Evolutionary conservation across 2,888 invertebrate genomes (phyloP).

Genomic region (Andrena chrysosceles): DNA sequence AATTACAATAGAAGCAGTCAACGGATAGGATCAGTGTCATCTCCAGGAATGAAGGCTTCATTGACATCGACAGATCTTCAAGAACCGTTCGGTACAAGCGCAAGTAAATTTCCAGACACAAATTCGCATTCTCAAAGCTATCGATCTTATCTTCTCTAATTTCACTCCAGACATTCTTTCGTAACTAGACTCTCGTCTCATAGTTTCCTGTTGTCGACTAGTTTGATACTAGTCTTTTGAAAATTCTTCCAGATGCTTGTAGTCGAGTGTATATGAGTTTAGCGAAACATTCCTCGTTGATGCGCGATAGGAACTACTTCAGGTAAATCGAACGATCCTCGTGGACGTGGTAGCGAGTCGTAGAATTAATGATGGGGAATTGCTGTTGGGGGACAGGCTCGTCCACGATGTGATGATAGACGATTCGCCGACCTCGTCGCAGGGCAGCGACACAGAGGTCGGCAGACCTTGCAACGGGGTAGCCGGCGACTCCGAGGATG

Average conservation of each 20-base stretch:
- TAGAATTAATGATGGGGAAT: background rate
- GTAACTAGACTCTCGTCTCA: no score
- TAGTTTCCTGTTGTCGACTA: background rate
- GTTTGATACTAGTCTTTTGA: background rate
- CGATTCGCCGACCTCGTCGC: constrained; percentile 92
- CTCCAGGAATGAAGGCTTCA: no score
- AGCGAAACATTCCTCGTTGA: background rate
- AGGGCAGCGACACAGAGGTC: constrained; percentile 89
- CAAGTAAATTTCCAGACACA: no score
- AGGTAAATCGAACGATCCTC: background rate
- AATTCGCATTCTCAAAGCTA: no score
- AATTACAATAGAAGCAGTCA: no score
- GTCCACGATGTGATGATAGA: constrained; percentile 94
- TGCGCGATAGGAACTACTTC: background rate
- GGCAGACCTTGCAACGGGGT: constrained; percentile 80
- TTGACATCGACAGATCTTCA: no score
- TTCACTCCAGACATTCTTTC: no score
- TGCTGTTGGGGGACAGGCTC: constrained; percentile 86
- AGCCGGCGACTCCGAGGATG: constrained; percentile 81
- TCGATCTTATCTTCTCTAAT: no score
- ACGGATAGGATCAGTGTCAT: no score
- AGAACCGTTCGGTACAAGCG: no score
- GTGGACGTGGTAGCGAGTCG: background rate
- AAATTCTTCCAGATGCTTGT: background rate
- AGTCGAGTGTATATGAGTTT: background rate